Percentiles rank a stretch among this genome's conserved stretches.
phyloP scores from a whole-genome alignment of 2,888 invertebrate species.

The Metellina segmentata region DNA sequence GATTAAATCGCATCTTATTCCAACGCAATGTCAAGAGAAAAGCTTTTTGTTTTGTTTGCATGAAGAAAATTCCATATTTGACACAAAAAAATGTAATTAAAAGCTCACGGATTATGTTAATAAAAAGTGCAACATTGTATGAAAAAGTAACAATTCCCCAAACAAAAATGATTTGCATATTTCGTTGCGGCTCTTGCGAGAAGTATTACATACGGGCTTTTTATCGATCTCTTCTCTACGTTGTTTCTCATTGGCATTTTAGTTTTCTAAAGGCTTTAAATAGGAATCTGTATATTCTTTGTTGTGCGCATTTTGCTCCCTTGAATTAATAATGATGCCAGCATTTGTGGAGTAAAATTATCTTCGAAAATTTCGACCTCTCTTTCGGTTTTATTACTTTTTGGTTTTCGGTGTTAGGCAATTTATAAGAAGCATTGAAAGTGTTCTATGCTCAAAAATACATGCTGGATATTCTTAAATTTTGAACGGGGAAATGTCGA shows the following conservation, averaged over 20 bases:
- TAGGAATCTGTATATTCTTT: neutral
- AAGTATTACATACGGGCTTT: neutral
- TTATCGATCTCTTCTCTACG: neutral
- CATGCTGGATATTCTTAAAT: neutral
- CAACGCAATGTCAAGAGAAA: too few relatives aligned
- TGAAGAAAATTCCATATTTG: too few relatives aligned
- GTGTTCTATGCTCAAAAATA: neutral
- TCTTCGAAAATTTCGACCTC: neutral
- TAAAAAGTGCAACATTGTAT: too few relatives aligned
- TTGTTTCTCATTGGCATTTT: neutral
- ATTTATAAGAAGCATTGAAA: neutral
- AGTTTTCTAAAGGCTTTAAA: neutral
- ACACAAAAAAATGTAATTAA: too few relatives aligned
- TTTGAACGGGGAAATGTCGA: too few relatives aligned
- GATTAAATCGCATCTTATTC: too few relatives aligned
- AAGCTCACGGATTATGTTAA: too few relatives aligned
- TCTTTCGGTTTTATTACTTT: neutral
- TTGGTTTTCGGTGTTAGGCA: neutral
- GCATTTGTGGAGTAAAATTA: neutral
- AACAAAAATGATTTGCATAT: neutral
- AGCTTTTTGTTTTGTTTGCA: too few relatives aligned
- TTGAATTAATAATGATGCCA: neutral
- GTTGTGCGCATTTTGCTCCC: neutral
- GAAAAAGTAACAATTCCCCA: too few relatives aligned
- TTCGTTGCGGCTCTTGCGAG: neutral